A percentile compares a stretch with the other conserved stretches of the same genome.
Conservation (phyloP, 2,113 vertebrate species). For the Mobula hypostoma region DNA sequence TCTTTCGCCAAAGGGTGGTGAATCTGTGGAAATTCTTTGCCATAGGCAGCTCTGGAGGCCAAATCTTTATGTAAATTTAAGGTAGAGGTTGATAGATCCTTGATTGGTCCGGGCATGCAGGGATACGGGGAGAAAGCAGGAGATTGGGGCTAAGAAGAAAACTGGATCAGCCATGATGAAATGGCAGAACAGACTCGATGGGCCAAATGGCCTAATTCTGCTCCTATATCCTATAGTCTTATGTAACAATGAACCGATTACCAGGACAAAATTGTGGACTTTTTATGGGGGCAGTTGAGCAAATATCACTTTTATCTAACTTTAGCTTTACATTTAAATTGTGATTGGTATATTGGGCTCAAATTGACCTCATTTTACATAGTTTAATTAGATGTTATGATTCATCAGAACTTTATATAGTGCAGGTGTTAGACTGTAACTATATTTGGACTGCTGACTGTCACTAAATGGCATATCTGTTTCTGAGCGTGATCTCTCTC, state of each 20-base stretch:
- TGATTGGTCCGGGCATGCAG: too few species aligned
- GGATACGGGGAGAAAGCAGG: too few species aligned
- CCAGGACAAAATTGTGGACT: not conserved
- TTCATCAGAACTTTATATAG: constrained; percentile 29
- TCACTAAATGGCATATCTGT: constrained; percentile 23
- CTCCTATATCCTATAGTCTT: too few species aligned
- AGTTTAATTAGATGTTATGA: constrained; percentile 34
- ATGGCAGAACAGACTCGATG: too few species aligned
- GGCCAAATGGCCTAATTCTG: too few species aligned
- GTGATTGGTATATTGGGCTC: not conserved
- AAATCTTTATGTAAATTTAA: too few species aligned
- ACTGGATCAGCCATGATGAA: too few species aligned
- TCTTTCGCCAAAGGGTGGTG: too few species aligned
- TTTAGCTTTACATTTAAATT: not conserved
- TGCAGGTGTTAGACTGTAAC: constrained; percentile 14
- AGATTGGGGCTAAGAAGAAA: too few species aligned
- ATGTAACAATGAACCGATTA: not conserved
- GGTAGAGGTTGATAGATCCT: too few species aligned
- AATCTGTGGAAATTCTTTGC: too few species aligned
- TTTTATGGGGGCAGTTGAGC: not conserved
- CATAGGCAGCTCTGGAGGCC: too few species aligned
- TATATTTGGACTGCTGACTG: constrained; percentile 33
- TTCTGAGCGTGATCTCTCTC: constrained; percentile 5
- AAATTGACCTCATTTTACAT: constrained; percentile 19
- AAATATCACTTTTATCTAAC: not conserved